These are phyloP conservation scores for Phlogophora meticulosa DNA, from an alignment of 2,888 invertebrate genomes.

Conservation along the genomic window DNA sequence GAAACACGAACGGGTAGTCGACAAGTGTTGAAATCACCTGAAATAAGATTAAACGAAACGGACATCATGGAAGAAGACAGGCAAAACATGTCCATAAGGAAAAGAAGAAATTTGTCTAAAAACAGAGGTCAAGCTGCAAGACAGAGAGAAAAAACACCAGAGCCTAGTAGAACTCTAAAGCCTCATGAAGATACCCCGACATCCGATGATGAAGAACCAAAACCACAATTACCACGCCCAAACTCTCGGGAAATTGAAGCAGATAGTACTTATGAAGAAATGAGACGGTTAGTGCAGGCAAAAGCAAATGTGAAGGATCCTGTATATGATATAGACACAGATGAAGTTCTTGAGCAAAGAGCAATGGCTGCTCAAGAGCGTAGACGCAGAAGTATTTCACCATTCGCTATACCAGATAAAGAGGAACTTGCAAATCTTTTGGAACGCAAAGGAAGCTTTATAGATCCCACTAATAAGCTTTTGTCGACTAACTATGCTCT, in stretches of 20 bases:
- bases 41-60: constrained; percentile 66
- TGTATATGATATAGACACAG: constrained; percentile 86
- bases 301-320: constrained; percentile 85
- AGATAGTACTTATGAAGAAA: constrained; percentile 88
- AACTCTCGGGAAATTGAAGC: constrained; percentile 87
- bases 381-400: constrained; percentile 89
- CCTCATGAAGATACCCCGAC: constrained; percentile 93
- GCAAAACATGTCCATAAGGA: constrained; percentile 90
- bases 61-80: constrained; percentile 83
- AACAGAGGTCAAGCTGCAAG: constrained; percentile 88
- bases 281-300: constrained; percentile 86
- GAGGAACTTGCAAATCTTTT: constrained; percentile 77
- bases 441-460: constrained; percentile 88
- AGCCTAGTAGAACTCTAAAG: constrained; percentile 86
- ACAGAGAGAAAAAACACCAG: constrained; percentile 89
- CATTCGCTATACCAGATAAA: constrained; percentile 87
- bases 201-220: constrained; percentile 87
- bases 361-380: constrained; percentile 85
- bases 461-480: constrained; percentile 88
- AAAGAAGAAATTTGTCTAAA: constrained; percentile 92
- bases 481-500: constrained; percentile 85
- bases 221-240: constrained; percentile 68
- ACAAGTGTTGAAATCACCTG: constrained; percentile 75
- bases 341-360: constrained; percentile 87
- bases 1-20: constrained; percentile 81